phyloP scores from a whole-genome alignment of 2,113 vertebrate genomes.

The Eidolon helvum region DNA sequence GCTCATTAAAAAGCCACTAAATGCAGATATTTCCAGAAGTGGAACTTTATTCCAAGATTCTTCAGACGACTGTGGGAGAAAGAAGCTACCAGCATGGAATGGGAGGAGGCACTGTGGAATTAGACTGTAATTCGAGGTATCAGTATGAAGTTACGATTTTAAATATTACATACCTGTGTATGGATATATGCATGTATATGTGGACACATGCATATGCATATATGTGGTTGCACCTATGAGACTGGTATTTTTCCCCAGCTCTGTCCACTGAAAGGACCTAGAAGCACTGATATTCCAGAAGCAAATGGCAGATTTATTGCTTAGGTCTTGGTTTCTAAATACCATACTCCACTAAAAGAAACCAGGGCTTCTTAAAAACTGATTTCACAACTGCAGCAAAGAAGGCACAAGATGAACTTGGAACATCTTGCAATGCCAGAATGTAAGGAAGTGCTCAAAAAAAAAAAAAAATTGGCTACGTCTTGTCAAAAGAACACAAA shows the following conservation, averaged over 20 bases:
- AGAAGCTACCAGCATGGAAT: not conserved
- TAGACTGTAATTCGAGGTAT: not conserved
- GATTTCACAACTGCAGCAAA: not conserved
- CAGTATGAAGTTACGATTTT: not conserved
- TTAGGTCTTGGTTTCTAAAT: conserved; percentile 9
- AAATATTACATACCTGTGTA: not conserved
- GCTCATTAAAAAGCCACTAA: not conserved
- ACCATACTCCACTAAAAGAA: not conserved
- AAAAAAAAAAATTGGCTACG: no score
- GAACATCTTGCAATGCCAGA: not conserved
- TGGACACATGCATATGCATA: not conserved
- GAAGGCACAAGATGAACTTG: not conserved
- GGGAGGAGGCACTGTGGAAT: not conserved
- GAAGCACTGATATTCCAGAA: not conserved
- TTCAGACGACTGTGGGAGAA: not conserved
- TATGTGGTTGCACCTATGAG: not conserved
- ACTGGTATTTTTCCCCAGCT: not conserved
- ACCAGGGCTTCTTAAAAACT: not conserved
- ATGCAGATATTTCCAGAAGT: not conserved
- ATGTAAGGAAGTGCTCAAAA: not conserved
- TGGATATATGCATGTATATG: not conserved
- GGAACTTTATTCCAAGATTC: not conserved
- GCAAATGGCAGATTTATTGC: not conserved
- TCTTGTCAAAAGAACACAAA: not conserved
- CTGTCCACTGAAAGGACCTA: not conserved